Evolutionary conservation across 2,888 invertebrate genomes (phyloP), one percentile per base, ranked within the genome.

Genomic region (Cephus nigrinus): DNA sequence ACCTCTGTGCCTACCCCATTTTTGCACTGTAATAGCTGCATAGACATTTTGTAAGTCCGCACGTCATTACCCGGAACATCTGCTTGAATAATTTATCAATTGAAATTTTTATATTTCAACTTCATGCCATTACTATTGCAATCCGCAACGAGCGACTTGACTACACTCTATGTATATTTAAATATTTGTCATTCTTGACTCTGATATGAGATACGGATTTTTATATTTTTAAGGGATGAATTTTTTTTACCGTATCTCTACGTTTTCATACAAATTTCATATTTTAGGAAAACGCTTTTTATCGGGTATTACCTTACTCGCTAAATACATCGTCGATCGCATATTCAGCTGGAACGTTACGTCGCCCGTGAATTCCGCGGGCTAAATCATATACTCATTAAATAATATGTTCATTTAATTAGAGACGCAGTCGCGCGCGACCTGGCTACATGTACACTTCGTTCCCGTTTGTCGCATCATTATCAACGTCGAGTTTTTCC

Each of bases 321-420:
- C 23, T 9, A 55, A 9, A 23, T 55, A 9, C 2, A 23, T 23
- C 55, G 23, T 5, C 9, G 9, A 55, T 23, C 55, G 0, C 23
- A 9, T 55, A 55, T 23, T 23, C 55, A 55, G 23, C 2, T 23
- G 55, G 23, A 55, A 3, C 55, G 55, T 23, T 55, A 23, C 55
- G 9, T 55, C 55, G 55, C 23, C 12, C 71, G 31, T 32, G 71
- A 33, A 71, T 31, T 31, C 31, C 71, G 32, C 12, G 30, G 31
- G 71, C 71, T 71, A 31, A 40, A 35, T 40, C 15, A 32, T 35
- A 55, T 35, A 55, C 73, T 68, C 69, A 75, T 75, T 78, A 78
- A 78, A 78, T 75, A 72, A 78, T 78, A 72, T 73, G 75, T 78
- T 73, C 78, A 75, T 78, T 78, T 78, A 78, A 78, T 78, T 78